These are phyloP conservation scores for Taeniopygia guttata DNA, from an alignment of 2,797 vertebrate species.

Conservation along the genomic window DNA sequence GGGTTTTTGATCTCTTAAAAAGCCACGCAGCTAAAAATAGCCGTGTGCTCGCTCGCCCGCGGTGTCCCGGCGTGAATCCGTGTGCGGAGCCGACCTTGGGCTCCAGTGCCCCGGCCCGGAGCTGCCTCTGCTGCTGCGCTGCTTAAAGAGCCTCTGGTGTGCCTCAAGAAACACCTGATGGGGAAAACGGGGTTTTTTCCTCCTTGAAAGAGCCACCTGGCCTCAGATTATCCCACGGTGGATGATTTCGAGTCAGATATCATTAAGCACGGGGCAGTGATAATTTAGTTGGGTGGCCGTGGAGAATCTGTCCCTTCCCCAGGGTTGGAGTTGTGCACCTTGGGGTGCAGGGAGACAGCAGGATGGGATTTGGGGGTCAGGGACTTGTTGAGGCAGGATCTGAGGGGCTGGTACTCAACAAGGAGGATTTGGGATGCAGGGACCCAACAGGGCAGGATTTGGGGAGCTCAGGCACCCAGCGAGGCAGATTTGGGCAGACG, in stretches of 20 bases:
- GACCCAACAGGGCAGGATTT: neutral
- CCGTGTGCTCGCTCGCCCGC: neutral
- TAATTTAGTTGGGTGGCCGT: accelerated
- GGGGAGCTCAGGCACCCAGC: accelerated
- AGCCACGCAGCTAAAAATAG: neutral
- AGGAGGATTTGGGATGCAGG: neutral
- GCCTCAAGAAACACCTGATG: neutral
- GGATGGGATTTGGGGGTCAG: neutral
- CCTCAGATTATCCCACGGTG: accelerated
- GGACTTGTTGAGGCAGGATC: neutral
- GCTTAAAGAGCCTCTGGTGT: neutral
- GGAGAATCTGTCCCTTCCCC: neutral
- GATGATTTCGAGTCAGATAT: neutral
- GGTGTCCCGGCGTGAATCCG: neutral
- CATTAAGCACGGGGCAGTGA: accelerated
- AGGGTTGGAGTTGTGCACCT: accelerated
- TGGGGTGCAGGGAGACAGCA: neutral
- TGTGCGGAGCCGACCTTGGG: neutral
- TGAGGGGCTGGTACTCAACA: accelerated
- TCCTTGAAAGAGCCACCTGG: neutral
- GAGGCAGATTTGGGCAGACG: too few relatives aligned
- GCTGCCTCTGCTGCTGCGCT: neutral
- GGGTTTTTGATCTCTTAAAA: conserved; percentile 31
- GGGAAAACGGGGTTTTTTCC: neutral
- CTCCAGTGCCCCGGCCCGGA: neutral